Conservation (phyloP, 2,113 vertebrate genomes). For the Thomomys bottae region DNA sequence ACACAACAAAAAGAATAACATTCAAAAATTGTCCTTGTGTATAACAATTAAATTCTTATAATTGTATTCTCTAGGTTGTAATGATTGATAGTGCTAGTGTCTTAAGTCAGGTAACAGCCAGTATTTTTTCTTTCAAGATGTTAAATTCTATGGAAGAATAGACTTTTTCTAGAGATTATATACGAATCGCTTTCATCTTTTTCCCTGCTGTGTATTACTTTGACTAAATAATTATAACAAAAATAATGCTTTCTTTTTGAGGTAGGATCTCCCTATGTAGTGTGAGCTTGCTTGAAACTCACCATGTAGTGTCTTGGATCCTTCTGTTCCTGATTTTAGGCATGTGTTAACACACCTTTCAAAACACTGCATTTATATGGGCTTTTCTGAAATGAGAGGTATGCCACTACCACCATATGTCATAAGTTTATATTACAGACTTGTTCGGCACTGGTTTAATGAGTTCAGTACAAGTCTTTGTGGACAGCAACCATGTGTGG, state of each 20-base stretch:
- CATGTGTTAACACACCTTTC: too few species aligned
- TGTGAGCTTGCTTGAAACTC: too few species aligned
- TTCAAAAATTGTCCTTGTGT: neutral
- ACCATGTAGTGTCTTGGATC: too few species aligned
- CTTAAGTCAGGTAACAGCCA: neutral
- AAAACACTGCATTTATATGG: neutral
- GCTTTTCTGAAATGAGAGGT: conserved; percentile 20
- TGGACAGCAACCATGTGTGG: too few species aligned
- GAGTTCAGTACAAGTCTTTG: neutral
- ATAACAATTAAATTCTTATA: neutral
- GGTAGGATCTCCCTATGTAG: too few species aligned
- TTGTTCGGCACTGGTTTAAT: neutral
- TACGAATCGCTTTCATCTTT: conserved; percentile 19
- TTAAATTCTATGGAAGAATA: neutral
- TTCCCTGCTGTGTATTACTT: neutral
- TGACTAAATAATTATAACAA: conserved; percentile 21
- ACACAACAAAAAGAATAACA: conserved; percentile 14
- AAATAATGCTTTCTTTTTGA: neutral
- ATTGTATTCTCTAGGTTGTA: neutral
- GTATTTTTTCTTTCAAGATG: neutral
- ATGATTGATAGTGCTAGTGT: neutral
- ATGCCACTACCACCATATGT: neutral
- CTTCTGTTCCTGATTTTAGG: too few species aligned
- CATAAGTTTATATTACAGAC: neutral
- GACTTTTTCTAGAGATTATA: neutral